These are phyloP conservation scores for Pagetopsis macropterus DNA, from an alignment of 2,797 vertebrate genomes.

Conservation along the genomic window DNA sequence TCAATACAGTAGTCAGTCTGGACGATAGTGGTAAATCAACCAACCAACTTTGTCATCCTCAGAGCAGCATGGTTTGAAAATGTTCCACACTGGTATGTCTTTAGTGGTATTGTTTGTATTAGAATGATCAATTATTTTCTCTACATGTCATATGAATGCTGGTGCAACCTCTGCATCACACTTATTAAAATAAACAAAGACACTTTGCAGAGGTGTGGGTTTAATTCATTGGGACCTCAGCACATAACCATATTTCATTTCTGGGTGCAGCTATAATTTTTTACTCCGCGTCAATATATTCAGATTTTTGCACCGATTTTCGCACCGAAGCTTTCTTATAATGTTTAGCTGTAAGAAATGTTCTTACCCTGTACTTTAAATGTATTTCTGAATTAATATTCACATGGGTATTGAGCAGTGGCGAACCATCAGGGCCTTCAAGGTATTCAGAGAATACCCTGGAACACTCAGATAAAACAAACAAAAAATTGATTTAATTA, in stretches of 20 bases:
- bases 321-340: background rate
- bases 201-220: conserved; percentile 3
- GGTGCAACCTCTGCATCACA: conserved; percentile 5
- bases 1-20: no score
- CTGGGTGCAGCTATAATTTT: background rate
- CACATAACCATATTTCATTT: background rate
- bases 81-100: background rate
- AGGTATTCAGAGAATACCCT: no score
- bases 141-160: background rate
- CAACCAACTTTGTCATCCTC: no score
- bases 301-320: background rate
- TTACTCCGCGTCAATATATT: background rate
- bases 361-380: background rate
- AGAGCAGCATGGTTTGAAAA: no score
- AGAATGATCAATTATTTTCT: background rate
- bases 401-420: no score
- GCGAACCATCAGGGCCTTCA: no score
- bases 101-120: background rate
- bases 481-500: no score
- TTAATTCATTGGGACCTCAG: background rate
- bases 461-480: no score
- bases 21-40: no score
- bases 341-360: background rate
- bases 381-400: background rate
- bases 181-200: conserved; percentile 1